Evolutionary conservation across 2,888 invertebrate species (phyloP), one percentile per base, ranked within the genome.

Genomic region (Cynaeus angustus): DNA sequence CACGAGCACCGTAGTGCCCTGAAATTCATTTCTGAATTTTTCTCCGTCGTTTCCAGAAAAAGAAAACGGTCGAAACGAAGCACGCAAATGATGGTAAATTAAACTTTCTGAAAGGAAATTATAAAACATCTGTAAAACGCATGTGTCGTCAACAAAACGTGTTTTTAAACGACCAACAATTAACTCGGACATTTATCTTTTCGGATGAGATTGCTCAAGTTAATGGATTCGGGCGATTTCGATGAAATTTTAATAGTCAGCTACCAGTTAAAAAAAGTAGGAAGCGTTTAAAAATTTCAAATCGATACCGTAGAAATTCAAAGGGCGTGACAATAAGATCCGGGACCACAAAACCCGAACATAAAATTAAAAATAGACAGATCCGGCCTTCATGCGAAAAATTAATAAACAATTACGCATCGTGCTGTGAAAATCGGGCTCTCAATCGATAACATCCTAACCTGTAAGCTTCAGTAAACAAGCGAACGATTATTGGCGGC

Each of bases 371-470:
- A 46, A 52, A 52, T 52, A 33, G 46, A 21, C 21, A 21, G 21
- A 21, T 16, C 46, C 26, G n/a, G 28, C n/a, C 46, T 16, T 16
- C 46, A 38, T 37, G 56, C 30, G 45, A 59, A 53, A 62, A 64
- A 64, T 53, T 14, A 53, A 53, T 43, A 64, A 64, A 64, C 64
- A 53, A 53, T 53, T 30, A 64, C 41, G 50, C 64, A 53, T 30
- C 53, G 43, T 26, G 21, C 53, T 41, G 64, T 53, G 53, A 64
- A 64, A 64, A 64, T 62, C 50, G 13, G 21, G 21, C 26, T 16
- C 48, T 28, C 52, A 10, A 67, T 67, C 67, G 67, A 67, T 67
- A 56, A 59, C 55, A 30, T 65, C 28, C 59, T 67, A 67, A 67
- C 67, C 67, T 67, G 50, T 28, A 46, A 56, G 59, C 38, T 38